A percentile compares a stretch with the other conserved stretches of the same genome.
These are phyloP conservation scores for Pogonomyrmex californicus DNA, from an alignment of 1,140 invertebrate species.

Conservation along the genomic window DNA sequence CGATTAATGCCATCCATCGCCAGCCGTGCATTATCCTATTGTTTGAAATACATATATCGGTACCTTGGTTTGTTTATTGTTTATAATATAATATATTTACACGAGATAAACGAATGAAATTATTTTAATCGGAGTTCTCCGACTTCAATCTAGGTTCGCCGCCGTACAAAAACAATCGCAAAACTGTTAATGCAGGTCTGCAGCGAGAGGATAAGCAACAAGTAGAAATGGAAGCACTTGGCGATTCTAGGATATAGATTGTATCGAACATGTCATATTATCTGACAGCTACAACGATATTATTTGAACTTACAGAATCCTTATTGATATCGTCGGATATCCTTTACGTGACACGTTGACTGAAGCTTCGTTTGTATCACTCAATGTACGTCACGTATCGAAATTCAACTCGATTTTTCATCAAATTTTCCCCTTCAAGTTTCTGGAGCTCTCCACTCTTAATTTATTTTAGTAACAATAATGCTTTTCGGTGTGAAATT, in stretches of 20 bases:
- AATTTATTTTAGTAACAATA: conserved; percentile 14
- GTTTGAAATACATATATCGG: too few species aligned
- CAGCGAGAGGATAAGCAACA: conserved; percentile 18
- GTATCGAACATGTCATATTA: conserved; percentile 56
- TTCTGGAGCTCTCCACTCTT: neutral
- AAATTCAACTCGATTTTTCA: conserved; percentile 61
- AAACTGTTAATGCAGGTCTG: neutral
- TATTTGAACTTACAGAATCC: conserved; percentile 24
- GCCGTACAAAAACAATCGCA: neutral
- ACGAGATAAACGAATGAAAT: neutral
- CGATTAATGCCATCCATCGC: too few species aligned
- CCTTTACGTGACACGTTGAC: conserved; percentile 54
- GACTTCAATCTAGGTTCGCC: neutral
- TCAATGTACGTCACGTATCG: neutral
- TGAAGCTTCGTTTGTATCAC: conserved; percentile 17
- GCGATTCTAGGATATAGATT: conserved; percentile 44
- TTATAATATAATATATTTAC: neutral
- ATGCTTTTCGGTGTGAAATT: conserved; percentile 16
- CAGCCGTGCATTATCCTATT: too few species aligned
- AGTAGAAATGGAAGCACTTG: conserved; percentile 5
- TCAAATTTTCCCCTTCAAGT: neutral
- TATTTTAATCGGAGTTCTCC: neutral
- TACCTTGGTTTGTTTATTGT: too few species aligned
- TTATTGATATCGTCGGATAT: conserved; percentile 66
- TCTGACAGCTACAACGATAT: conserved; percentile 62